Evolutionary conservation across 2,888 invertebrate species (phyloP).

Genomic region (Gandaritis pyraliata): DNA sequence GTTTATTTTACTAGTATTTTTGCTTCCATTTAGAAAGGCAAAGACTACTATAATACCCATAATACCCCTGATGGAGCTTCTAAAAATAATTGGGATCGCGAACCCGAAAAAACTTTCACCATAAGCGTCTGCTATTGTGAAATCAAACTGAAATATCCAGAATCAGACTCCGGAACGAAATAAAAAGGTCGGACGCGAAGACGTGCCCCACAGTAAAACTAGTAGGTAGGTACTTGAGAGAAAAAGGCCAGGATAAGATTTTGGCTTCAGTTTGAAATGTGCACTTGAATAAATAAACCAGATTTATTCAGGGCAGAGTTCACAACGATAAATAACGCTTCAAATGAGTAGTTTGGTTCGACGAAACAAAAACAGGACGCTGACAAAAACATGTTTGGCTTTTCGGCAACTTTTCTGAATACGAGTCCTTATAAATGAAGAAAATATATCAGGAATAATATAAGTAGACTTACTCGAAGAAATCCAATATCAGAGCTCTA

Average conservation of each 20-base stretch:
- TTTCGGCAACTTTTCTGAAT: slow-evolving; percentile 17
- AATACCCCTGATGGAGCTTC: slow-evolving; percentile 1
- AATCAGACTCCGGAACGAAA: slow-evolving; percentile 52
- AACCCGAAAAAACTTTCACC: slow-evolving; percentile 8
- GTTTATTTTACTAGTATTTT: neutral
- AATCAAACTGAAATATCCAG: slow-evolving; percentile 19
- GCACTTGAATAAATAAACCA: slow-evolving; percentile 47
- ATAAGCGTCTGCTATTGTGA: slow-evolving; percentile 5
- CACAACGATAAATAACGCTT: slow-evolving; percentile 22
- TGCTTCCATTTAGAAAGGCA: neutral
- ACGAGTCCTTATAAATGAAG: slow-evolving; percentile 31
- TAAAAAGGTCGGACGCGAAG: slow-evolving; percentile 60
- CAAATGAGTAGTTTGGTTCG: slow-evolving; percentile 35
- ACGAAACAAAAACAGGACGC: slow-evolving; percentile 37
- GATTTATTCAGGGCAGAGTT: slow-evolving; percentile 29
- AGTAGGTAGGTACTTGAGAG: slow-evolving; percentile 42
- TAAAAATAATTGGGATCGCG: slow-evolving; percentile 7
- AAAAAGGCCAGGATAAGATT: slow-evolving; percentile 40
- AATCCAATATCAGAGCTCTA: slow-evolving; percentile 39
- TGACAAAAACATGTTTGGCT: slow-evolving; percentile 26
- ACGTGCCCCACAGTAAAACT: slow-evolving; percentile 56
- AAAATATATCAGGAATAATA: slow-evolving; percentile 35
- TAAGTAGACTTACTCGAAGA: slow-evolving; percentile 27
- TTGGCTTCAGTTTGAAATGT: slow-evolving; percentile 43
- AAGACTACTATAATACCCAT: no score